Percentiles rank a stretch among this genome's conserved stretches.
These are phyloP conservation scores for Propithecus perrieri DNA, from an alignment of 2,797 vertebrate genomes.

Conservation along the genomic window DNA sequence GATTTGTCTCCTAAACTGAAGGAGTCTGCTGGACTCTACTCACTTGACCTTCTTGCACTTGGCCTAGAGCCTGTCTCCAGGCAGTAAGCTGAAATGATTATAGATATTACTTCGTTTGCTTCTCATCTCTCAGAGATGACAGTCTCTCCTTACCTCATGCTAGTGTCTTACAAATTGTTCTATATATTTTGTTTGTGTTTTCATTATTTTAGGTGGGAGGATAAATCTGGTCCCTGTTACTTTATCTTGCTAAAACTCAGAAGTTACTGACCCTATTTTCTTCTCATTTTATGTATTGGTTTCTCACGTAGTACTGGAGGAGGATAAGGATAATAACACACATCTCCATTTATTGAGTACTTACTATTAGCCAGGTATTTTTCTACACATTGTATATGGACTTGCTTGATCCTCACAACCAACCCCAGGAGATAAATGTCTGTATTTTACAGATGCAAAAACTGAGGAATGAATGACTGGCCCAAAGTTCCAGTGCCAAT, in stretches of 20 bases:
- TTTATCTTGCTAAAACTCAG: neutral
- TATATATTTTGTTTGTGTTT: neutral
- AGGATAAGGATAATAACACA: neutral
- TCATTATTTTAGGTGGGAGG: neutral
- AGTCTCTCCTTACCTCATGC: neutral
- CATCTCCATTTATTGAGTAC: neutral
- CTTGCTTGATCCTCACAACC: constrained; percentile 35
- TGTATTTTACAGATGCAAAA: neutral
- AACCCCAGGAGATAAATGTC: constrained; percentile 17
- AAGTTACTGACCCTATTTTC: neutral
- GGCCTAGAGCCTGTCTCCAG: neutral
- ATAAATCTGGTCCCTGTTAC: neutral
- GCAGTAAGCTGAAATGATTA: neutral
- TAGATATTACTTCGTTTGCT: neutral
- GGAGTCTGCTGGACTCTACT: neutral
- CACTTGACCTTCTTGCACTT: neutral
- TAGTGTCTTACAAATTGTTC: neutral
- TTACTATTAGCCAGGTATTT: neutral
- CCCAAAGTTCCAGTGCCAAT: neutral
- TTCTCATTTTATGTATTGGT: neutral
- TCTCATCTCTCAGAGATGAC: neutral
- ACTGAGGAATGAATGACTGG: neutral
- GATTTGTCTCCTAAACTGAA: neutral
- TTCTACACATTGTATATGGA: neutral
- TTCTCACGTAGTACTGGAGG: neutral